Base-by-base conservation (phyloP, 2,888 invertebrate genomes). In the Craniophora ligustri region DNA sequence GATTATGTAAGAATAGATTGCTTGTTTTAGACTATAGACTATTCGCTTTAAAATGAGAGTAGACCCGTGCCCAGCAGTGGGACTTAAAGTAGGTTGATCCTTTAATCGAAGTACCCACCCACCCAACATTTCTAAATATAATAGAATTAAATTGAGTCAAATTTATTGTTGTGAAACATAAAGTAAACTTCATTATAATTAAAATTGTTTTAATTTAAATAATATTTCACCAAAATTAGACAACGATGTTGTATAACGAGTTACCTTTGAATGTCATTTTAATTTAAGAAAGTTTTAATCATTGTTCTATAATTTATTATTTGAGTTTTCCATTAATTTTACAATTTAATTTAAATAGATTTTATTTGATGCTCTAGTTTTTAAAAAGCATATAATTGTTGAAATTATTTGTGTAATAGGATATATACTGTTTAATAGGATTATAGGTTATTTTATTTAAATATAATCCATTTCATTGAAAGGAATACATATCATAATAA, bases 231-330 rank as follows among this genome's bases (percentile, higher is more conserved):
- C n/a, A 8, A 30, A 44, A 42, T 48, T 34, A 30, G 21, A 50
- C 21, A 60, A 35, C 38, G 34, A 8, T 35, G n/a, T 56, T 61
- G 42, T 35, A 2, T 7, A 47, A n/a, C 11, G 15, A 18, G 26
- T 31, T 48, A 62, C 58, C 44, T 53, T 41, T 48, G 30, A 45
- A 42, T 15, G 8, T 53, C 39, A 51, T 51, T 64, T 53, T 46
- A 63, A 53, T 46, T 36, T 23, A 23, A 15, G 11, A 14, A 66
- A 67, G 48, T 67, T 62, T 42, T 39, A 57, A 67, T 67, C 48
- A 38, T 38, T 59, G 59, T 55, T 28, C 65, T 35, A 39, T 51
- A 34, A 42, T 56, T 56, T 38, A 65, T 51, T 47, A 39, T 21
- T 30, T 30, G 32, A 39, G 40, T 51, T 45, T 45, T 26, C 14